phyloP scores from a whole-genome alignment of 2,888 invertebrate genomes.

The Drosophila ezoana region DNA sequence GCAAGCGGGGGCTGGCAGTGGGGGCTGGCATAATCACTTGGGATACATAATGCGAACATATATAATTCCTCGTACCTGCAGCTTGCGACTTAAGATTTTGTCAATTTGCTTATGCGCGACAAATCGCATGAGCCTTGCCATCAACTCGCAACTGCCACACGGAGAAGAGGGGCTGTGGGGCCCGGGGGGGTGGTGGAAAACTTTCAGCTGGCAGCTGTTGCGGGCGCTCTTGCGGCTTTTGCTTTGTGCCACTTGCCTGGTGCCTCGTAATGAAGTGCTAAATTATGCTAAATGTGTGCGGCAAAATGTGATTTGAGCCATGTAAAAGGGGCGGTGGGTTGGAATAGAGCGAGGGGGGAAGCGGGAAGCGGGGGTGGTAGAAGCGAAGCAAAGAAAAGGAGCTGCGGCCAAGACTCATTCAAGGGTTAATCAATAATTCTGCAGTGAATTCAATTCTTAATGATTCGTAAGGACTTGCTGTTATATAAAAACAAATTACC shows the following conservation, averaged over 20 bases:
- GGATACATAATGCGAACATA: slow-evolving; percentile 46
- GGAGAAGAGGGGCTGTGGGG: not conserved
- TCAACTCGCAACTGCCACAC: slow-evolving; percentile 13
- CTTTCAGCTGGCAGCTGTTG: slow-evolving; percentile 57
- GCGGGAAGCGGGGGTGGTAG: not conserved
- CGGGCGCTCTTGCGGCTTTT: slow-evolving; percentile 59
- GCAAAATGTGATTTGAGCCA: slow-evolving; percentile 58
- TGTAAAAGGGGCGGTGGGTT: not conserved
- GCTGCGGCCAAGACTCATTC: slow-evolving; percentile 5
- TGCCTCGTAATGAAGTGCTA: slow-evolving; percentile 65
- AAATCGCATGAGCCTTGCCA: slow-evolving; percentile 49
- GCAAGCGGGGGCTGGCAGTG: not conserved
- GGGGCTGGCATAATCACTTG: slow-evolving; percentile 70
- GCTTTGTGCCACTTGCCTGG: slow-evolving; percentile 31
- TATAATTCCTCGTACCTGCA: slow-evolving; percentile 34
- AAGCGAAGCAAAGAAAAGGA: not conserved
- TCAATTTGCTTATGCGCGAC: slow-evolving; percentile 47
- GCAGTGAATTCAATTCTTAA: slow-evolving; percentile 39
- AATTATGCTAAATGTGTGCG: slow-evolving; percentile 72
- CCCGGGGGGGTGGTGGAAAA: slow-evolving; percentile 20
- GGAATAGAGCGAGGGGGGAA: not conserved
- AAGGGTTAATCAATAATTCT: slow-evolving; percentile 35
- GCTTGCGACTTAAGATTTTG: slow-evolving; percentile 44
- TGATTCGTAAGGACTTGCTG: slow-evolving; percentile 17
- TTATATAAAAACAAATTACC: slow-evolving; percentile 60